phyloP scores from a whole-genome alignment of 1,140 invertebrate species.

The Drosophila persimilis region DNA sequence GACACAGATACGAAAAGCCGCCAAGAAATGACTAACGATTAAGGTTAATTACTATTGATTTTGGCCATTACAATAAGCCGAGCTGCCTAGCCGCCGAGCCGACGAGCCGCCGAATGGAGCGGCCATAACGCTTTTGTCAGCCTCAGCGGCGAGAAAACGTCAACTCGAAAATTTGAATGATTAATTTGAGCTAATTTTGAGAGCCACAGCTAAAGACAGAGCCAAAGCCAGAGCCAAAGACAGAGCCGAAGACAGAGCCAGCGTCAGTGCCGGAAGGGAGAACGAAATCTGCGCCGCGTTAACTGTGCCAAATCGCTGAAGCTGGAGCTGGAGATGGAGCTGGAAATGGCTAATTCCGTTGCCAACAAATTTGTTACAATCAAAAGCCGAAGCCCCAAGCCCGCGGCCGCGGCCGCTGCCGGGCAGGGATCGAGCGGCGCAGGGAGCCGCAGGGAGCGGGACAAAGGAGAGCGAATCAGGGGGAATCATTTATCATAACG shows the following conservation, averaged over 20 bases:
- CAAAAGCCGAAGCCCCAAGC: conserved; percentile 65
- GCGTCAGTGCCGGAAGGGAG: conserved; percentile 16
- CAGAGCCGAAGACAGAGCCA: conserved; percentile 12
- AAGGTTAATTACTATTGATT: conserved; percentile 81
- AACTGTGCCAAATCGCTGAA: conserved; percentile 73
- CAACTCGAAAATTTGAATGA: conserved; percentile 67
- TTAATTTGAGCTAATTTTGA: conserved; percentile 68
- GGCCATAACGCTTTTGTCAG: conserved; percentile 48
- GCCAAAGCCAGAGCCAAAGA: conserved; percentile 22
- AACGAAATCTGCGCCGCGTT: conserved; percentile 40
- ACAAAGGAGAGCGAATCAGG: conserved; percentile 25
- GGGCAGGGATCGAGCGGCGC: conserved; percentile 27
- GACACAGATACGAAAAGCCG: conserved; percentile 6
- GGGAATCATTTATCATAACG: conserved; percentile 80
- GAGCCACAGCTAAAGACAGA: conserved; percentile 21
- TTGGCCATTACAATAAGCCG: conserved; percentile 48
- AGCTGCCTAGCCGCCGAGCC: too few relatives aligned
- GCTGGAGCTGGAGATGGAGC: conserved; percentile 9
- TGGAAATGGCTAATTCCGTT: conserved; percentile 69
- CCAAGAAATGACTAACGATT: conserved; percentile 62
- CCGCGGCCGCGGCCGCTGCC: conserved; percentile 33
- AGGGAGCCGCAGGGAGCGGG: conserved; percentile 30
- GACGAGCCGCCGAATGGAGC: too few relatives aligned
- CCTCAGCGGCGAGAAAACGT: conserved; percentile 49
- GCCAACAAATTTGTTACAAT: conserved; percentile 77